These are phyloP conservation scores for Unio pictorum DNA, from an alignment of 2,888 invertebrate genomes.

Conservation along the genomic window DNA sequence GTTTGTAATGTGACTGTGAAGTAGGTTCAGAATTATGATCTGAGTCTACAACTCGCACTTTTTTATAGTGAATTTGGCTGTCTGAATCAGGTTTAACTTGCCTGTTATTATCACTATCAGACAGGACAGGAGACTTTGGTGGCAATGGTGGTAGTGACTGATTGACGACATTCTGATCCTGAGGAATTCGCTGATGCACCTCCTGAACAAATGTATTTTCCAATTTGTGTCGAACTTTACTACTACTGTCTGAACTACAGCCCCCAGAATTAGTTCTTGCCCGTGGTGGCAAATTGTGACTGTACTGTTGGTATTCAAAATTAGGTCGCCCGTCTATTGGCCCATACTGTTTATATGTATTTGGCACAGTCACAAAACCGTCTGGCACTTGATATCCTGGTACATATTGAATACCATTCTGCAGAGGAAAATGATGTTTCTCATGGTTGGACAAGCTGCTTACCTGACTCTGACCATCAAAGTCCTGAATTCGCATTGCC, in stretches of 20 bases:
- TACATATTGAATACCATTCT: slow-evolving; percentile 25
- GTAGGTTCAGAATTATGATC: slow-evolving; percentile 65
- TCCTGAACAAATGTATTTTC: slow-evolving; percentile 47
- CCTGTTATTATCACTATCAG: slow-evolving; percentile 32
- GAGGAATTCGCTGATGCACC: slow-evolving; percentile 48
- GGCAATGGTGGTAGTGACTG: slow-evolving; percentile 18
- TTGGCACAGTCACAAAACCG: slow-evolving; percentile 13
- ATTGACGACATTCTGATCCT: slow-evolving; percentile 23
- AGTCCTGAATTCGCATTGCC: slow-evolving; percentile 51
- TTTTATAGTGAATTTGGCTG: slow-evolving; percentile 47
- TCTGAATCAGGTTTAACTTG: slow-evolving; percentile 49
- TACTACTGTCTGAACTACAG: slow-evolving; percentile 55
- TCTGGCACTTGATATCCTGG: slow-evolving; percentile 32
- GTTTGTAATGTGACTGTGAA: slow-evolving; percentile 42
- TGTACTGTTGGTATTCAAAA: slow-evolving; percentile 6
- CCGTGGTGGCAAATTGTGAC: slow-evolving; percentile 17
- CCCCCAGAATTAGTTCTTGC: slow-evolving; percentile 42
- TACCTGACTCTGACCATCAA: slow-evolving; percentile 60
- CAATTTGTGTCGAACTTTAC: slow-evolving; percentile 35
- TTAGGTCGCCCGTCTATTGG: slow-evolving; percentile 35
- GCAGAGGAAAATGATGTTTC: slow-evolving; percentile 23
- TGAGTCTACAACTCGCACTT: slow-evolving; percentile 48
- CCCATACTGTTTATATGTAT: slow-evolving; percentile 48
- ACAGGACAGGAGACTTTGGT: slow-evolving; percentile 27
- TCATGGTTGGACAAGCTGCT: slow-evolving; percentile 41